phyloP scores from a whole-genome alignment of 2,888 invertebrate genomes.

The Pterostichus madidus region DNA sequence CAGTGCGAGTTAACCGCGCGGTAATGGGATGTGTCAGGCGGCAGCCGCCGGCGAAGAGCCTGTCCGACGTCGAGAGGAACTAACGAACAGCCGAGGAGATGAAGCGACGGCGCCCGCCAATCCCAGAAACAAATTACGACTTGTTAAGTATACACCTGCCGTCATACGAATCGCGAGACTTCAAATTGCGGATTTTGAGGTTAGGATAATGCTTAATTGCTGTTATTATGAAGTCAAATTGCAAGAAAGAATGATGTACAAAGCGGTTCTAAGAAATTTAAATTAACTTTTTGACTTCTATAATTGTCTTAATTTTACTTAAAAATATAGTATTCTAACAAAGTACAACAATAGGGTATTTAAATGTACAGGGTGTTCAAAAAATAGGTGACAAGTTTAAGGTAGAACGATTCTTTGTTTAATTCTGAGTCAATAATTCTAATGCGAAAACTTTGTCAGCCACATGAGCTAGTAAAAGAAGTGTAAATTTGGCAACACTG shows the following conservation, averaged over 20 bases:
- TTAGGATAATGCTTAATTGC: not conserved
- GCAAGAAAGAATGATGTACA: not conserved
- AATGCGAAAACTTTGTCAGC: no score
- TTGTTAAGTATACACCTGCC: constrained; percentile 54
- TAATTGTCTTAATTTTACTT: no score
- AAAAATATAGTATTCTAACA: no score
- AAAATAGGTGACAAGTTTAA: no score
- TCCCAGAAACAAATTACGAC: constrained; percentile 48
- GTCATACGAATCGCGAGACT: constrained; percentile 15
- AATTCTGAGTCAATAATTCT: no score
- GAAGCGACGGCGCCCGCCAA: not conserved
- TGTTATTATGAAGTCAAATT: constrained; percentile 17
- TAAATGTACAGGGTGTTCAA: no score
- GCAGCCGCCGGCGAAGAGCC: not conserved
- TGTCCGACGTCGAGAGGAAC: constrained; percentile 2
- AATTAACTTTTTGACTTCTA: not conserved
- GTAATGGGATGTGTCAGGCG: constrained; percentile 11
- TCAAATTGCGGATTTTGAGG: not conserved
- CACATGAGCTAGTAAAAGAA: no score
- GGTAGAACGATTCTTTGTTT: no score
- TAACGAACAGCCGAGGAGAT: not conserved
- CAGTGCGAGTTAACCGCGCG: constrained; percentile 4
- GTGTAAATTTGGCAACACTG: no score
- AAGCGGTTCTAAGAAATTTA: not conserved
- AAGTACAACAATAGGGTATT: no score